Base-by-base conservation (phyloP, 2,113 vertebrate species). In the Hippocampus abdominalis region DNA sequence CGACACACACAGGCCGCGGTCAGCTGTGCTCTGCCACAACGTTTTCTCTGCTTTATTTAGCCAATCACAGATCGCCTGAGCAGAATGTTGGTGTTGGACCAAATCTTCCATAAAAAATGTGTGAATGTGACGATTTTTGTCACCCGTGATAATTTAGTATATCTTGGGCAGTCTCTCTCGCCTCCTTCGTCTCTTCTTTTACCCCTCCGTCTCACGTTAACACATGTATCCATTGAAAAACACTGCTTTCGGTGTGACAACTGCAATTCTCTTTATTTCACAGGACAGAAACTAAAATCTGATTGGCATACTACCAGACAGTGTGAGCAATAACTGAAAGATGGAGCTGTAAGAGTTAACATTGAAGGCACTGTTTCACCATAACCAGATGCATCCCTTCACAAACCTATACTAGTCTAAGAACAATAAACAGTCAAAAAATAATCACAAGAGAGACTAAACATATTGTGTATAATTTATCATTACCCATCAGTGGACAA, bases 331-430 rank as follows among this genome's bases (percentile, higher is more conserved):
- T 69, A 6, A 74, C 2, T 66, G 71, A 72, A 78, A 79, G 73
- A 76, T 15, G 74, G 72, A 81, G 67, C 71, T 12, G 61, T 73
- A 57, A 44, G 71, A 71, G 81, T 73, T 77, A 72, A 77, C 76
- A 74, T 80, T 84, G 81, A 23, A 87, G 86, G 85, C 84, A 72
- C 13, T n/a, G 65, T 70, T 84, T 83, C 87, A 86, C 27, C 69
- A 82, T 89, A 85, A 80, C 82, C 84, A 78, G 77, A 79, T 84
- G 83, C 75, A 65, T 75, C 54, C 73, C 79, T 76, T 56, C 74
- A 73, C 70, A 23, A 71, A 73, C n/a, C 67, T 44, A 44, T 44
- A 44, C 13, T 44, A 44, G 3, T 15, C 32, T 0, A 36, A 36
- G 32, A 36, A 84, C 61, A 71, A 78, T 71, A 64, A 42, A 64